Evolutionary conservation across 2,888 invertebrate species (phyloP).

Genomic region (Sarcophaga carnaria): DNA sequence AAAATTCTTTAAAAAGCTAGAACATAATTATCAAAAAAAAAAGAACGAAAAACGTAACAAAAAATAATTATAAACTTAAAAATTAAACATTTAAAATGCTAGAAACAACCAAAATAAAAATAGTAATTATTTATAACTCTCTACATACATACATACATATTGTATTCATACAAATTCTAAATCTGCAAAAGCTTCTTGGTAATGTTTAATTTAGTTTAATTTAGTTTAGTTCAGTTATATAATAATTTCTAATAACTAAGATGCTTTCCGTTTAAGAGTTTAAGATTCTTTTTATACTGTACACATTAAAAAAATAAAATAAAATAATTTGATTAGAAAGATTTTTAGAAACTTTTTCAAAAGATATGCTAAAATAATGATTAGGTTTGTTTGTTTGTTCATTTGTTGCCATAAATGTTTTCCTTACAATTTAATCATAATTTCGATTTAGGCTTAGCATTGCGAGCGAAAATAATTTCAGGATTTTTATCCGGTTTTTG

Average conservation of each 20-base stretch:
- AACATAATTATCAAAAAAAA: conserved; percentile 27
- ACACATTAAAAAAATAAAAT: conserved; percentile 7
- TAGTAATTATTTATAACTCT: conserved; percentile 13
- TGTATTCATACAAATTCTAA: conserved; percentile 2
- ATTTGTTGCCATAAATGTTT: conserved; percentile 6
- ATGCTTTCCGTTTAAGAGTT: background rate
- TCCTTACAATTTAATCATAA: conserved; percentile 76
- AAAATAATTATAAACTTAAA: conserved; percentile 14
- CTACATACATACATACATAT: background rate
- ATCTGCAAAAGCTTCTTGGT: conserved; percentile 24
- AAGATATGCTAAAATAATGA: conserved; percentile 52
- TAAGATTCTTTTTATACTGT: conserved; percentile 3
- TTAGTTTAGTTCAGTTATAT: too few species aligned
- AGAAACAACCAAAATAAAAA: conserved; percentile 35
- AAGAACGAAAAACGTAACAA: conserved; percentile 32
- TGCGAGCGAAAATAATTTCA: conserved; percentile 81
- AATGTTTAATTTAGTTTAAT: conserved; percentile 23
- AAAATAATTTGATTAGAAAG: conserved; percentile 8
- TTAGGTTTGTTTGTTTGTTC: conserved; percentile 18
- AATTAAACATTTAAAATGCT: conserved; percentile 27
- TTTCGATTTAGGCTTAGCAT: conserved; percentile 81
- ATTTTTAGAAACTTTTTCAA: conserved; percentile 30
- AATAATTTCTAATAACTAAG: conserved; percentile 5
- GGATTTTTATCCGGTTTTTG: conserved; percentile 81
- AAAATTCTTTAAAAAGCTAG: conserved; percentile 7